These are phyloP conservation scores for Hippoglossus stenolepis DNA, from an alignment of 2,113 vertebrate species.

Conservation along the genomic window DNA sequence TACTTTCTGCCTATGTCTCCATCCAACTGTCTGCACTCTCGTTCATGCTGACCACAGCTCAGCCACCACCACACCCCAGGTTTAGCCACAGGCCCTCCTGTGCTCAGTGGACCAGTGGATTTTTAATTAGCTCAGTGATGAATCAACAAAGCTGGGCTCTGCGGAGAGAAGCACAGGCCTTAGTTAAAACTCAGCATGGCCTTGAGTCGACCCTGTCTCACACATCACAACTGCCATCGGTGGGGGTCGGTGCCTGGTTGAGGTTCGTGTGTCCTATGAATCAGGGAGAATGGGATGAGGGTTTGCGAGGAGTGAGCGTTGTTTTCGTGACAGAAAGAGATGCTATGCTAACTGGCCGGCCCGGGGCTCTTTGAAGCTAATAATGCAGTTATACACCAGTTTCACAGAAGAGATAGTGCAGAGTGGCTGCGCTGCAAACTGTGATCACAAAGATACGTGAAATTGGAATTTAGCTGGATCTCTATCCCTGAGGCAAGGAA, in stretches of 20 bases:
- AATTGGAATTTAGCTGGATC: conserved; percentile 37
- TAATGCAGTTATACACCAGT: conserved; percentile 33
- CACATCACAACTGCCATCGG: conserved; percentile 18
- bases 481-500: conserved; percentile 24
- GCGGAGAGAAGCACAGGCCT: conserved; percentile 49
- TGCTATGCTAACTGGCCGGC: conserved; percentile 27
- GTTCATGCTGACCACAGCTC: conserved; percentile 28
- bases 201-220: conserved; percentile 41
- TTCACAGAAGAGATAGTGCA: conserved; percentile 12
- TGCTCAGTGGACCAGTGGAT: conserved; percentile 55
- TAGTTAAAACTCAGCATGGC: conserved; percentile 48
- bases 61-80: conserved; percentile 25
- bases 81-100: conserved; percentile 54
- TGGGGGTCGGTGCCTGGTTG: conserved; percentile 14
- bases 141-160: conserved; percentile 58
- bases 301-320: conserved; percentile 29
- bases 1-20: background rate
- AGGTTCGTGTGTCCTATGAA: conserved; percentile 48
- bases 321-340: conserved; percentile 43
- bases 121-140: conserved; percentile 68
- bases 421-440: conserved; percentile 14
- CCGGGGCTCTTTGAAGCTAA: conserved; percentile 12
- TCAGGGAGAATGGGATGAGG: conserved; percentile 33
- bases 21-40: conserved; percentile 5
- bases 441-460: conserved; percentile 49